phyloP scores from a whole-genome alignment of 2,888 invertebrate species.

The Mayetiola destructor region DNA sequence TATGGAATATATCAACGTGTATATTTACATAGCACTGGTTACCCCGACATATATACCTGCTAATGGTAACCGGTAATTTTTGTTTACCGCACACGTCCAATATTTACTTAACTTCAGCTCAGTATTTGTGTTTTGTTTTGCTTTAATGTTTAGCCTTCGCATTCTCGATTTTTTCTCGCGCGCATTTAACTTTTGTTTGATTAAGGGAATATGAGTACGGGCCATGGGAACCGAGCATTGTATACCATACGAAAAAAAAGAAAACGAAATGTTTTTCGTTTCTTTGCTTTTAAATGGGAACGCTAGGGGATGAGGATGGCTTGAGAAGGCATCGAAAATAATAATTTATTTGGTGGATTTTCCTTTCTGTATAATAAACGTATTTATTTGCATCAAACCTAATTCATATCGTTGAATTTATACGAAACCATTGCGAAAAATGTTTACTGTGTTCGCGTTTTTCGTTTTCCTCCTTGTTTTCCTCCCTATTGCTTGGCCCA shows the following conservation, averaged over 20 bases:
- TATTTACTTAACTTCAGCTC: neutral
- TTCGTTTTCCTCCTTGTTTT: neutral
- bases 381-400: neutral
- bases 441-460: neutral
- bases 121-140: too few species aligned
- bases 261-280: too few species aligned
- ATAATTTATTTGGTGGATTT: slow-evolving; percentile 1
- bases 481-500: too few species aligned
- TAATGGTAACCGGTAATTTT: slow-evolving; percentile 4
- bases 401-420: slow-evolving; percentile 2
- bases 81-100: neutral
- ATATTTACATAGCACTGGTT: neutral
- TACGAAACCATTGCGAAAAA: neutral
- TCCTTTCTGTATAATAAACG: neutral
- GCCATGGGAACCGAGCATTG: too few species aligned
- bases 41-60: neutral
- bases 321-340: neutral
- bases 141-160: too few species aligned
- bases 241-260: too few species aligned
- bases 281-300: neutral
- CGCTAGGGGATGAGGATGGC: too few species aligned
- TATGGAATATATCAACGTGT: neutral
- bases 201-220: too few species aligned
- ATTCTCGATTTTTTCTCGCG: too few species aligned
- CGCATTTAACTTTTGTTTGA: too few species aligned